Evolutionary conservation across 1,140 invertebrate species (phyloP), one percentile per base, ranked within the genome.

Genomic region (Dreissena rostriformis): DNA sequence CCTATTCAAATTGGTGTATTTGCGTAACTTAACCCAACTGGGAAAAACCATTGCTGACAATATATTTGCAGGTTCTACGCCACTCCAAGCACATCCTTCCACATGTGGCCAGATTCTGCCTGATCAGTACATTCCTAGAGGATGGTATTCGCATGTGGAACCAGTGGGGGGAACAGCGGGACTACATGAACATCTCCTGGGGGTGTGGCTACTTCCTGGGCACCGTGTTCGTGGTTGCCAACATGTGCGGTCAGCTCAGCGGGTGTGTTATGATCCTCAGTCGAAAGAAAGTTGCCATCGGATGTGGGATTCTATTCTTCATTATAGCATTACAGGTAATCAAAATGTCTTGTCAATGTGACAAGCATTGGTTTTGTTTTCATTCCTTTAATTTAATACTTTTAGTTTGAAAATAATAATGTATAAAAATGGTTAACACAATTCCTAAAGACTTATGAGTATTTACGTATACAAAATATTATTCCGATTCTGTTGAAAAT

Each of bases 71-170:
- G 98, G 96, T 99, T 70, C 96, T 98, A 86, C 95, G 98, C 89
- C 96, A 97, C 94, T 96, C 97, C 71, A 99, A 99, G 94, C 96
- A 98, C 94, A 95, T 99, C 77, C 94, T 99, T 88, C 99, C 99
- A 28, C 99, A 98, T 85, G 94, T 99, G 73, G 99, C 99, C 6
- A 95, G 99, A 83, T 94, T 99, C 55, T 99, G 98, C 93, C 95
- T 99, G 19, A 99, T 99, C 88, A 98, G 98, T 82, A 99, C 99
- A 88, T 99, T 99, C 94, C 95, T 99, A 49, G 99, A 99, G 95
- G 99, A 99, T 96, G 99, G 99, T 0, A 95, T 99, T 61, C 96
- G 99, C 85, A 99, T 99, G 99, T 99, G 97, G 96, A 96, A 97
- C 90, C 99, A 99, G 94, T 99, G 99, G 99, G 96, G 96, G 52